Percentiles rank a stretch among this genome's conserved stretches.
These are phyloP conservation scores for Eupithecia centaureata DNA, from an alignment of 2,888 invertebrate species.

Conservation along the genomic window DNA sequence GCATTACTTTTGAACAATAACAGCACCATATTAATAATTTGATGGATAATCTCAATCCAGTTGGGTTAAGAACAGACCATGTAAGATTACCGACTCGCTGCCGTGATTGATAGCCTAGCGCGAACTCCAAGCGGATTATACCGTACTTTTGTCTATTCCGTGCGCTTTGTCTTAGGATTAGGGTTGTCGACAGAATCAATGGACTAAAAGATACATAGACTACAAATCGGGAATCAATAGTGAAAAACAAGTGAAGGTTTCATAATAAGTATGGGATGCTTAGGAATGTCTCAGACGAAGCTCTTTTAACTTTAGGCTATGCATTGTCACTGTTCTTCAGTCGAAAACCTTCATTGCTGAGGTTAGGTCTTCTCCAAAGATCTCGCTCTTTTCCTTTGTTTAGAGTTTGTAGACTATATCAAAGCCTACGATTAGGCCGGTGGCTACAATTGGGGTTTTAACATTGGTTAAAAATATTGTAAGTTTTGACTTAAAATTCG, in stretches of 20 bases:
- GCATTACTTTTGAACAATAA: neutral
- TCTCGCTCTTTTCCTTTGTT: neutral
- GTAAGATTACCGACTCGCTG: constrained; percentile 34
- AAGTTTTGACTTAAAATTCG: neutral
- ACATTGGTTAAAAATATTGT: neutral
- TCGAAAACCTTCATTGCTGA: neutral
- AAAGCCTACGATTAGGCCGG: neutral
- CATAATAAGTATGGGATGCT: neutral
- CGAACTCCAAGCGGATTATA: constrained; percentile 67
- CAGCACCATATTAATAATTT: neutral
- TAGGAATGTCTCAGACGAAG: neutral
- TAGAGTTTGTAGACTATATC: neutral
- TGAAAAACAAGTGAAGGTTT: neutral
- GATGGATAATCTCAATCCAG: neutral
- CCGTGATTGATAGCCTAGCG: constrained; percentile 75
- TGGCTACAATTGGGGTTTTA: neutral
- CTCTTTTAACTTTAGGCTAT: neutral
- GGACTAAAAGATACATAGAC: neutral
- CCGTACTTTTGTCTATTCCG: constrained; percentile 58
- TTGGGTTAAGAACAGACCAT: constrained; percentile 19
- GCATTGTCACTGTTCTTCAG: neutral
- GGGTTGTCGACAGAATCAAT: constrained; percentile 28
- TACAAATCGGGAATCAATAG: neutral
- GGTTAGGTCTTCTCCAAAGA: neutral
- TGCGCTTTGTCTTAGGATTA: constrained; percentile 48